Evolutionary conservation across 1,140 invertebrate genomes (phyloP).

Genomic region (Acromyrmex heyeri): DNA sequence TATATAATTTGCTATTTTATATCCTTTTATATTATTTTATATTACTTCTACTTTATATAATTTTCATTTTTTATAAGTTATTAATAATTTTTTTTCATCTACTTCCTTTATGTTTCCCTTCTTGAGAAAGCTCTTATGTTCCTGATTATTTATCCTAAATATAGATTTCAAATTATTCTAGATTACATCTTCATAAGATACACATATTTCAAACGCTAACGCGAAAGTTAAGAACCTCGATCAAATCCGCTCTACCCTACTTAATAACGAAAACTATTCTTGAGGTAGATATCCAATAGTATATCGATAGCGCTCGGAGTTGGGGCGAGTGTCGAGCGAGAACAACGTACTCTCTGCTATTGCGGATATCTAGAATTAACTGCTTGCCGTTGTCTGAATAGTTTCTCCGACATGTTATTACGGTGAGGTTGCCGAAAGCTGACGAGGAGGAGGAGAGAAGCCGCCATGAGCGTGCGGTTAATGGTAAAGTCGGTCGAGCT

Average conservation of each 20-base stretch:
- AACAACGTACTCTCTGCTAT: slow-evolving; percentile 36
- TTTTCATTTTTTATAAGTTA: neutral
- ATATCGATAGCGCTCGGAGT: slow-evolving; percentile 39
- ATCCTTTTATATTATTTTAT: too few relatives aligned
- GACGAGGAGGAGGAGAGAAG: neutral
- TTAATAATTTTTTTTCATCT: neutral
- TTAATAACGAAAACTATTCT: slow-evolving; percentile 32
- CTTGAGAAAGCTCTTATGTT: neutral
- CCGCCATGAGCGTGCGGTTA: slow-evolving; percentile 9
- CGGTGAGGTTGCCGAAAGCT: slow-evolving; percentile 43
- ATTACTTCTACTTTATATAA: neutral
- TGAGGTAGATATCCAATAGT: neutral
- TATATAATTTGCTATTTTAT: too few relatives aligned
- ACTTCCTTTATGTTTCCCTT: neutral
- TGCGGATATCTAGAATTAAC: slow-evolving; percentile 57
- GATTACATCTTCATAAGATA: neutral
- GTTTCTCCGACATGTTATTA: slow-evolving; percentile 44
- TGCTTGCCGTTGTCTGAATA: slow-evolving; percentile 46
- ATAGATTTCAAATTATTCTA: neutral
- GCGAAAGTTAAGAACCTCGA: neutral
- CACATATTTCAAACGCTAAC: neutral
- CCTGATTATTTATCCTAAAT: too few relatives aligned
- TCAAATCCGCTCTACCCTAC: neutral
- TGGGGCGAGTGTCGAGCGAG: neutral
- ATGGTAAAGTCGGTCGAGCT: slow-evolving; percentile 65